These are phyloP conservation scores for Perdix hodgsoniae DNA, from an alignment of 2,797 vertebrate species.

Conservation along the genomic window DNA sequence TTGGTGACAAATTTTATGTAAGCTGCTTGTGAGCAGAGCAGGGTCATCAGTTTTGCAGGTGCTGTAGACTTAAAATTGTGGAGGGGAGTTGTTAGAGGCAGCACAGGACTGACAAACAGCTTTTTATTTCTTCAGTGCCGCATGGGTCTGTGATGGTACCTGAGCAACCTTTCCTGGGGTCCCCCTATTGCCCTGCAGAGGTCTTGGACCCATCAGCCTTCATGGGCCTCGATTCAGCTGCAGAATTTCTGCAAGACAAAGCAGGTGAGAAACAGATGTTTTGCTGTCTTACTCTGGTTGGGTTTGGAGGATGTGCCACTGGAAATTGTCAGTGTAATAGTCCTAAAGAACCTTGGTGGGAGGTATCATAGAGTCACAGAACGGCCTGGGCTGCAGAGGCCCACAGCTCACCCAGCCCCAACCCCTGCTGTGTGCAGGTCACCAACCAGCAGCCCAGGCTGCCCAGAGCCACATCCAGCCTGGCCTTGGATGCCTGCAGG, in stretches of 20 bases:
- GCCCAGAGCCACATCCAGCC: too few relatives aligned
- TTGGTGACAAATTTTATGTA: background rate
- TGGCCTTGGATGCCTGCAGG: too few relatives aligned
- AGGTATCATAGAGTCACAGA: too few relatives aligned
- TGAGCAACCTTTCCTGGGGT: constrained; percentile 56
- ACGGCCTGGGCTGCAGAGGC: too few relatives aligned
- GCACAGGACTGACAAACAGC: background rate
- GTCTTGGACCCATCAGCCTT: constrained; percentile 38
- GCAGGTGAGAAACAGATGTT: constrained; percentile 43
- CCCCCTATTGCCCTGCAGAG: constrained; percentile 38
- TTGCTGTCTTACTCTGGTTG: background rate
- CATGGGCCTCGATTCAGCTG: background rate
- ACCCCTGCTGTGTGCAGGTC: too few relatives aligned
- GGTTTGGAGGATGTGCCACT: background rate
- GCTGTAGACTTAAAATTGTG: background rate
- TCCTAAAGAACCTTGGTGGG: background rate
- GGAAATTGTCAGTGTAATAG: rapidly evolving
- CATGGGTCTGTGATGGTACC: constrained; percentile 22
- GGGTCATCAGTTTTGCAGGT: background rate
- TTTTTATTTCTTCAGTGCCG: constrained; percentile 4
- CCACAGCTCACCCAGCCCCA: too few relatives aligned
- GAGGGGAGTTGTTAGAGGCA: too few relatives aligned
- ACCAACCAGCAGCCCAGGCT: too few relatives aligned
- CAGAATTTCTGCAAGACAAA: constrained; percentile 27
- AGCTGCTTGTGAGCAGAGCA: background rate